Evolutionary conservation across 2,113 vertebrate genomes (phyloP).

Genomic region (Zosterops lateralis): DNA sequence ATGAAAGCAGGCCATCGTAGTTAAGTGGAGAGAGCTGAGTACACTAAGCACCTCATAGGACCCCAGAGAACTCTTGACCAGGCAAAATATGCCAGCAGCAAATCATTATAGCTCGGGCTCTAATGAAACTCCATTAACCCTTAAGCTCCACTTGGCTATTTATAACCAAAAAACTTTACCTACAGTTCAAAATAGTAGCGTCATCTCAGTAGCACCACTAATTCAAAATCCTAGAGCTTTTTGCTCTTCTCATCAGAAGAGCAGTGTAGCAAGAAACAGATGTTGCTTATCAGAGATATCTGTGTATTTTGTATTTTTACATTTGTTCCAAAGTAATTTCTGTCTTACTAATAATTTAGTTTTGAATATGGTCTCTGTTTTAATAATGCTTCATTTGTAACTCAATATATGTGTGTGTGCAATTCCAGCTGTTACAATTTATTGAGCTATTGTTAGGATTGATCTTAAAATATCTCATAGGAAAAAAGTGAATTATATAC

Average conservation of each 20-base stretch:
- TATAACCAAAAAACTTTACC: conserved; percentile 16
- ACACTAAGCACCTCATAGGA: conserved; percentile 33
- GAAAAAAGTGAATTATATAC: conserved; percentile 65
- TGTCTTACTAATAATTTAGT: conserved; percentile 35
- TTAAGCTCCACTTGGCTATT: conserved; percentile 35
- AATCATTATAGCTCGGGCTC: neutral
- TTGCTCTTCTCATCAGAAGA: neutral
- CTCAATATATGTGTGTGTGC: conserved; percentile 39
- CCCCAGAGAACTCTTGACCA: conserved; percentile 37
- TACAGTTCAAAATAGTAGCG: neutral
- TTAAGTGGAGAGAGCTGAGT: conserved; percentile 8
- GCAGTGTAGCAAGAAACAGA: conserved; percentile 6
- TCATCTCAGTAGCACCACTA: neutral
- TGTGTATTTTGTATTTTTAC: neutral
- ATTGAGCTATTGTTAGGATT: conserved; percentile 67
- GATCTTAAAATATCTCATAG: conserved; percentile 72
- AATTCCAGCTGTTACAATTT: conserved; percentile 65
- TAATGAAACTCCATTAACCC: conserved; percentile 51
- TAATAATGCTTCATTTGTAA: conserved; percentile 43
- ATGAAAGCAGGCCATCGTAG: neutral
- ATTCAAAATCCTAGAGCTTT: conserved; percentile 22
- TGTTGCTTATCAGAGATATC: conserved; percentile 15
- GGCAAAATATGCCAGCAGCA: conserved; percentile 39
- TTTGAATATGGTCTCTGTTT: conserved; percentile 46
- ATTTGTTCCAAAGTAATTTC: conserved; percentile 44